Evolutionary conservation across 35 echinoderm and acorn worm species (phyloP).

Genomic region (Apostichopus californicus): DNA sequence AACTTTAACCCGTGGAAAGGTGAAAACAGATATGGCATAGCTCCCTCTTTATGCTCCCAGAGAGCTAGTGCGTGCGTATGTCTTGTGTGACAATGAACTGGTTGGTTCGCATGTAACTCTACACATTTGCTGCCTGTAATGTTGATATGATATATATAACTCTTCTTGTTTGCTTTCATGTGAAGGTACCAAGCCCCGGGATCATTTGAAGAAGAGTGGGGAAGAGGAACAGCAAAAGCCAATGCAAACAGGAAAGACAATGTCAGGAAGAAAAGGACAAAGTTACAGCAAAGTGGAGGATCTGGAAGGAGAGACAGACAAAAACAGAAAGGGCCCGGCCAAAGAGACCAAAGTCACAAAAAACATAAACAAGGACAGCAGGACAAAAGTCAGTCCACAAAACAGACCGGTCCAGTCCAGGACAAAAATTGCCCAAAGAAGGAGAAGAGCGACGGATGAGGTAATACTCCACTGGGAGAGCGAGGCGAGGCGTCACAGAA

Average conservation of each 20-base stretch:
- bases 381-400: neutral
- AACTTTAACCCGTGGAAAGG: too few species aligned
- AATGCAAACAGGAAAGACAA: slow-evolving; percentile 41
- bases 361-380: neutral
- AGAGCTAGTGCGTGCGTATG: too few species aligned
- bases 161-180: neutral
- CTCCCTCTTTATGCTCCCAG: too few species aligned
- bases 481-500: neutral
- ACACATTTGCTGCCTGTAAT: too few species aligned
- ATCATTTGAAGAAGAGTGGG: slow-evolving; percentile 48
- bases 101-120: too few species aligned
- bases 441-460: neutral
- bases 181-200: slow-evolving; percentile 32
- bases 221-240: slow-evolving; percentile 1
- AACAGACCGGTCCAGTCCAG: neutral
- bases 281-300: slow-evolving; percentile 3
- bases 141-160: too few species aligned
- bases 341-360: neutral
- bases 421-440: neutral
- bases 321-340: neutral
- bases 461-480: neutral
- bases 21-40: too few species aligned
- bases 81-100: too few species aligned
- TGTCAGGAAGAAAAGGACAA: neutral
- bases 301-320: slow-evolving; percentile 7